phyloP scores from a whole-genome alignment of 2,113 vertebrate genomes.

The Anoplopoma fimbria region DNA sequence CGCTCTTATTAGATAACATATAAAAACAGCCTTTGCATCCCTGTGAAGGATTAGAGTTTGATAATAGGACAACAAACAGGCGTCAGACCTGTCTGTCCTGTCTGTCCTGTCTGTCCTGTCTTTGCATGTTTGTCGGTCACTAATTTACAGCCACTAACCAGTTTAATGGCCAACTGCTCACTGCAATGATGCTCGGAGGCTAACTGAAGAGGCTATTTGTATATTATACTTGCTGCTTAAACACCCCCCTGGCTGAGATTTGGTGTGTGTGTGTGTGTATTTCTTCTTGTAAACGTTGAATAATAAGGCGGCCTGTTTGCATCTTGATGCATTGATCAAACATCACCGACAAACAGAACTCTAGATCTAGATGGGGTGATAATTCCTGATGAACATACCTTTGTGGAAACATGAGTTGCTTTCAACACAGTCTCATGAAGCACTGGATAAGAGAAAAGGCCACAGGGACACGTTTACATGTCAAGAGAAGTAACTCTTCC shows the following conservation, averaged over 20 bases:
- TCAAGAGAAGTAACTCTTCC: not conserved
- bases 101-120: slow-evolving; percentile 63
- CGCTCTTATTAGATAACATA: slow-evolving; percentile 45
- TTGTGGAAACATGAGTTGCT: slow-evolving; percentile 1
- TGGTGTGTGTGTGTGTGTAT: slow-evolving; percentile 5
- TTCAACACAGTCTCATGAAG: slow-evolving; percentile 11
- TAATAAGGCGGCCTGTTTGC: not conserved
- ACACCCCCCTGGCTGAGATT: slow-evolving; percentile 45
- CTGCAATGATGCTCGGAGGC: slow-evolving; percentile 28
- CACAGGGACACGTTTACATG: not conserved
- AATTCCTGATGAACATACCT: not conserved
- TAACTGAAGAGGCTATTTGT: slow-evolving; percentile 52
- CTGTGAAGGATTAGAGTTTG: slow-evolving; percentile 42
- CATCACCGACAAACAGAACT: not conserved
- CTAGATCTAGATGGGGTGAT: not conserved
- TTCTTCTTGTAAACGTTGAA: slow-evolving; percentile 15
- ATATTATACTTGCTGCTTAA: slow-evolving; percentile 54
- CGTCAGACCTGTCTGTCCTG: slow-evolving; percentile 56
- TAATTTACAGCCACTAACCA: slow-evolving; percentile 57
- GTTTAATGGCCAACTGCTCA: slow-evolving; percentile 58
- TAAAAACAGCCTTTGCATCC: slow-evolving; percentile 15
- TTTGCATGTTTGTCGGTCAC: slow-evolving; percentile 51
- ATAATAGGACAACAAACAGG: slow-evolving; percentile 50
- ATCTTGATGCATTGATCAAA: slow-evolving; percentile 12
- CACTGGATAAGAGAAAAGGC: slow-evolving; percentile 2